phyloP scores from a whole-genome alignment of 2,797 vertebrate genomes.

The Varecia variegata region DNA sequence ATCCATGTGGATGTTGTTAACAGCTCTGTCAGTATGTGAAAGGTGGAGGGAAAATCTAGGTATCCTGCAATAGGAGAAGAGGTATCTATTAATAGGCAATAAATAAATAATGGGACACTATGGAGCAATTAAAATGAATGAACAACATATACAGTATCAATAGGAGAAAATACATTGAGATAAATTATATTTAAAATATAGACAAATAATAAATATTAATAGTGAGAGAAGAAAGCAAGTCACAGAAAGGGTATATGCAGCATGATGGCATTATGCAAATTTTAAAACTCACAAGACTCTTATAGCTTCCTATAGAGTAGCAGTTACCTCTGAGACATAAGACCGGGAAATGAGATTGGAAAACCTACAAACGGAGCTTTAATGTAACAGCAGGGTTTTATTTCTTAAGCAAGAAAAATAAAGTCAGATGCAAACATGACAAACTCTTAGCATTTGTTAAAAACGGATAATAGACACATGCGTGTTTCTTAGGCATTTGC shows the following conservation, averaged over 20 bases:
- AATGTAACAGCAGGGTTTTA: not conserved
- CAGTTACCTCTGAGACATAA: not conserved
- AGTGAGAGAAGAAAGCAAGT: not conserved
- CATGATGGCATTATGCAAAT: not conserved
- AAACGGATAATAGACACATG: not conserved
- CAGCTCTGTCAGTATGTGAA: not conserved
- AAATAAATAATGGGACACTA: not conserved
- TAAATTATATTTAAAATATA: not conserved
- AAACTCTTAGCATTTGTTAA: conserved; percentile 46
- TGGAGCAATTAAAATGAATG: not conserved
- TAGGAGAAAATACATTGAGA: not conserved
- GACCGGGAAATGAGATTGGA: not conserved
- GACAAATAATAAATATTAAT: not conserved
- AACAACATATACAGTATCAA: not conserved
- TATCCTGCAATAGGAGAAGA: not conserved
- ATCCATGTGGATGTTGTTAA: not conserved
- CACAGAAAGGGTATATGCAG: not conserved
- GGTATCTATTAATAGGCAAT: not conserved
- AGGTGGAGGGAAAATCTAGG: not conserved
- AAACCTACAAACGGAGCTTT: not conserved
- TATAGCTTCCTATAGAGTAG: not conserved
- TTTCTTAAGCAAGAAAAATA: conserved; percentile 37
- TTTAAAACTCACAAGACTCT: not conserved
- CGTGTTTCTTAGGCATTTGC: not conserved
- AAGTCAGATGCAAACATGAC: not conserved